Base-by-base conservation (phyloP, 2,888 invertebrate species). In the Anagyrus pseudococci region DNA sequence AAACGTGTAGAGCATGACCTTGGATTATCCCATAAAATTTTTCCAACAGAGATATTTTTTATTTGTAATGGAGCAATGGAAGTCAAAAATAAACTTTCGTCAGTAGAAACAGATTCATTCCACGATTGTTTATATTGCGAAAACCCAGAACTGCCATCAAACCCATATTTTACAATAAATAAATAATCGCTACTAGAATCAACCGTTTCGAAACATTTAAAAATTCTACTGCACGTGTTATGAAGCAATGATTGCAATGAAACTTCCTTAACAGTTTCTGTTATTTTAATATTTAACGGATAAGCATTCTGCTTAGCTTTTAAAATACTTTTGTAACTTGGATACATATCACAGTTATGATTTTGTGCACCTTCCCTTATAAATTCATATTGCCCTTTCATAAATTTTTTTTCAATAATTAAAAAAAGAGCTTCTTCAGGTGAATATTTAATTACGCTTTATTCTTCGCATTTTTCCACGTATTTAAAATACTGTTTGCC, bases 81-180 rank as follows among this genome's bases (percentile, higher is more conserved):
- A 7, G 56, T 62, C 2, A 50, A 41, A 15, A 56, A 62, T 33
- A 62, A 41, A 47, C 22, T 50, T 7, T 52, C 40, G 50, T 62
- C 57, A 20, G 26, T 17, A 41, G 13, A 52, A 1, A 1, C 19
- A 25, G 29, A 22, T 47, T 57, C 53, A 2, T 8, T 19, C 40
- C 49, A 62, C 15, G 2, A 3, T 26, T 61, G 61, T 25, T 62
- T 62, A 19, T 46, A 29, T 7, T 4, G 1, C 6, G 62, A 62
- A 44, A 56, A 48, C 2, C 62, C 62, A 1, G 44, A 25, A 40
- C 62, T 56, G 0, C 53, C 56, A 40, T 48, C 46, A 33, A 41
- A 57, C 4, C 57, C 44, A 59, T 7, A 37, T 22, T 20, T 46
- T 46, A 13, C 19, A 53, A 47, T 10, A 53, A 59, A 52, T 23